These are phyloP conservation scores for Thamnaconus septentrionalis DNA, from an alignment of 2,113 vertebrate genomes.

Conservation along the genomic window DNA sequence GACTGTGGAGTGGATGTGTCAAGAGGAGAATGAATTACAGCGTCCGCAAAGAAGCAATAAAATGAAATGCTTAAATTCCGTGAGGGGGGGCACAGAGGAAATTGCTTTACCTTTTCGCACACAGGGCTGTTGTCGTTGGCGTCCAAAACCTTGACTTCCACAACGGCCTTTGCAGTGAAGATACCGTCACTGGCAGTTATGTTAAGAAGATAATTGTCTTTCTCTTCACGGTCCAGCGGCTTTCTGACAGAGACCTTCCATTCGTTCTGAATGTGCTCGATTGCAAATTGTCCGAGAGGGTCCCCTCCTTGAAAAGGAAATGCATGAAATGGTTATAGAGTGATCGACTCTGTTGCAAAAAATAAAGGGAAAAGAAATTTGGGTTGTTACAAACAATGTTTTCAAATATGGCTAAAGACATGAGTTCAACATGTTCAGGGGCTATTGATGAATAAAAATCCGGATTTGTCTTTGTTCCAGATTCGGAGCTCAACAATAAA, in stretches of 20 bases:
- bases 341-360: not conserved
- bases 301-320: slow-evolving; percentile 81
- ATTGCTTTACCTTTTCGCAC: slow-evolving; percentile 87
- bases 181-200: slow-evolving; percentile 95
- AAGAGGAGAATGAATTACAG: slow-evolving; percentile 14
- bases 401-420: no score
- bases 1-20: slow-evolving; percentile 67
- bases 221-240: slow-evolving; percentile 89
- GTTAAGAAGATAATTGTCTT: slow-evolving; percentile 93
- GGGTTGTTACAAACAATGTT: not conserved
- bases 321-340: slow-evolving; percentile 3
- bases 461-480: slow-evolving; percentile 13
- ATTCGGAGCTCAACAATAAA: slow-evolving; percentile 61
- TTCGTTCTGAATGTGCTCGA: slow-evolving; percentile 91
- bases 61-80: not conserved
- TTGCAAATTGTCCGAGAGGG: slow-evolving; percentile 90
- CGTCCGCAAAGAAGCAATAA: not conserved
- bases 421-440: no score
- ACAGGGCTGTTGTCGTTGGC: slow-evolving; percentile 96
- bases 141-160: slow-evolving; percentile 97
- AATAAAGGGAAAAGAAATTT: not conserved
- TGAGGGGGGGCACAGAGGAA: not conserved
- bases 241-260: slow-evolving; percentile 97
- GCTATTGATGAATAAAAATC: no score
- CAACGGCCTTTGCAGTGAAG: slow-evolving; percentile 88